These are phyloP conservation scores for Cathartes aura DNA, from an alignment of 2,113 vertebrate genomes.

Conservation along the genomic window DNA sequence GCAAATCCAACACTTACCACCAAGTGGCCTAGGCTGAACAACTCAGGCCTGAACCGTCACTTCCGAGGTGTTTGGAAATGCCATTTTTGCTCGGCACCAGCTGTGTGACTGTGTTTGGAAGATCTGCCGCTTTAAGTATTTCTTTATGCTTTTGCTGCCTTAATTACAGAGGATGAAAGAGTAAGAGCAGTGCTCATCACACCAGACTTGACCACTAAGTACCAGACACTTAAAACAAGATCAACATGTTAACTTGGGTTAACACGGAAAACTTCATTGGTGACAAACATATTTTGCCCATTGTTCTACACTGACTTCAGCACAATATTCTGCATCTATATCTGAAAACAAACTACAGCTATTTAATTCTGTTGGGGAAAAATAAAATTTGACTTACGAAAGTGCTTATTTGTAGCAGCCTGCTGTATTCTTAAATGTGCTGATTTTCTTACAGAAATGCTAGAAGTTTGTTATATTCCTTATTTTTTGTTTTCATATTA, in stretches of 20 bases:
- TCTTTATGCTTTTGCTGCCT: neutral
- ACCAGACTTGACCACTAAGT: fast-evolving
- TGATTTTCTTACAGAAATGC: neutral
- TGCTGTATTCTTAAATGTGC: neutral
- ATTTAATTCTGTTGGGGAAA: neutral
- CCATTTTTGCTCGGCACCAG: neutral
- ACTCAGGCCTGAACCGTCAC: neutral
- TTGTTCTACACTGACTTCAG: neutral
- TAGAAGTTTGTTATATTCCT: neutral
- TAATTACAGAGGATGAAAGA: neutral
- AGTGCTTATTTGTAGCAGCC: neutral
- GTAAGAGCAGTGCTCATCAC: neutral
- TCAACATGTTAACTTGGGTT: neutral
- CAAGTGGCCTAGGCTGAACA: neutral
- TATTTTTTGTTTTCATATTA: neutral
- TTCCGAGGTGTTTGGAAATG: neutral
- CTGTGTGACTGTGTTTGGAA: neutral
- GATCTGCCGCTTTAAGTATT: neutral
- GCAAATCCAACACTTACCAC: neutral
- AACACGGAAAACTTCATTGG: neutral
- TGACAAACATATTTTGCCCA: neutral
- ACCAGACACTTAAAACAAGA: neutral
- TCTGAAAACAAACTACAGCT: neutral
- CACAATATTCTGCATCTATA: neutral
- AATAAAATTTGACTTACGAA: neutral